Conservation (phyloP, 2,797 vertebrate genomes). For the Moxostoma hubbsi region DNA sequence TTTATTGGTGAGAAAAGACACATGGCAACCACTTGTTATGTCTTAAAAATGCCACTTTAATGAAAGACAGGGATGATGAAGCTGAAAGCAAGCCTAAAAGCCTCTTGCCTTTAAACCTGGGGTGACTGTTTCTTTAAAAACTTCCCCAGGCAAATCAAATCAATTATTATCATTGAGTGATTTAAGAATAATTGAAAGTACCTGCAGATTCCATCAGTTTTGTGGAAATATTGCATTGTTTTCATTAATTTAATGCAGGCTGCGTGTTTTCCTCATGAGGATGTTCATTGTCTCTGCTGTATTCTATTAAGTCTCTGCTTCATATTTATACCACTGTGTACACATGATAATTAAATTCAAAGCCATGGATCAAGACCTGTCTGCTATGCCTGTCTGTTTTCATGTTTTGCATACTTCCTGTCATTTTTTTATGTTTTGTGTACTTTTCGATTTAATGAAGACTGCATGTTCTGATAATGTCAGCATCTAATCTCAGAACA, state of each 20-base stretch:
- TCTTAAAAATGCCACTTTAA: constrained; percentile 24
- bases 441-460: not conserved
- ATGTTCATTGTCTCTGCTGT: constrained; percentile 6
- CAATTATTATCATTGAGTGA: constrained; percentile 25
- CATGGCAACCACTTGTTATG: constrained; percentile 38
- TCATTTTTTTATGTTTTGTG: constrained; percentile 4
- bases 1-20: constrained; percentile 44
- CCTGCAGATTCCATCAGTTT: constrained; percentile 7
- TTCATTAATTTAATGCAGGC: constrained; percentile 17
- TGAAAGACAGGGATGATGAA: constrained; percentile 44
- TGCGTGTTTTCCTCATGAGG: constrained; percentile 16
- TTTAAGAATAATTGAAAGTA: constrained; percentile 24
- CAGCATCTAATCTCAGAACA: too few species aligned
- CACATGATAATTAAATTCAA: not conserved
- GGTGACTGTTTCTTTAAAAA: constrained; percentile 12
- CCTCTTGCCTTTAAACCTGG: constrained; percentile 1
- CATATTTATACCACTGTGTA: too few species aligned
- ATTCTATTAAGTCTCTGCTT: not conserved
- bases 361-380: constrained; percentile 6
- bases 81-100: constrained; percentile 2
- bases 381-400: not conserved
- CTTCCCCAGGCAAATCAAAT: constrained; percentile 24
- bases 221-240: constrained; percentile 14
- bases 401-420: constrained; percentile 3
- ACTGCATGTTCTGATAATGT: not conserved